Conservation (phyloP, 2,797 vertebrate genomes). For the Falco novaeseelandiae region DNA sequence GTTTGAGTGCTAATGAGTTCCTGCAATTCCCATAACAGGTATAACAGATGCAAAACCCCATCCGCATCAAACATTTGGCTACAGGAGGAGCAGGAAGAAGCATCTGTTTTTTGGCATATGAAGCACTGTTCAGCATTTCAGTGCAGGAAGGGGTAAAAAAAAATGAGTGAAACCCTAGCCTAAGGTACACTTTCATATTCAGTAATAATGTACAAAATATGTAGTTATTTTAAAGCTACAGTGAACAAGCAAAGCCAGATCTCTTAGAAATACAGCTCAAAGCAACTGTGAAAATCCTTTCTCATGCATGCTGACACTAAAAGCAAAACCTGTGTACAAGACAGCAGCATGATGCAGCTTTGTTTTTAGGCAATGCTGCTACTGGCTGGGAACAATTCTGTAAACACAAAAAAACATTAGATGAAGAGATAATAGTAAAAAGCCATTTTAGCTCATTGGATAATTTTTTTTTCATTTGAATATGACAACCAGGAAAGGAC, state of each 20-base stretch:
- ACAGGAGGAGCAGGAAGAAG: background rate
- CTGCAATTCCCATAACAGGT: conserved; percentile 48
- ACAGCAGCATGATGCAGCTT: background rate
- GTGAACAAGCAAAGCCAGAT: background rate
- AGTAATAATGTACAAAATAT: background rate
- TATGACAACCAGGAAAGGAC: background rate
- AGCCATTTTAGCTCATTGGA: background rate
- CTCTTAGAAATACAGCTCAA: background rate
- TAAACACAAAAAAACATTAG: background rate
- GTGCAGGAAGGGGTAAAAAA: background rate
- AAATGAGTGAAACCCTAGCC: background rate
- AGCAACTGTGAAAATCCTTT: background rate
- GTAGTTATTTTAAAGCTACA: background rate
- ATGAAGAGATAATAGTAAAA: background rate
- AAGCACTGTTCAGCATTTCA: conserved; percentile 37
- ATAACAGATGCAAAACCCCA: conserved; percentile 47
- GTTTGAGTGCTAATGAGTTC: conserved; percentile 47
- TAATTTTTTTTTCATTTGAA: background rate
- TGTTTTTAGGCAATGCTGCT: background rate
- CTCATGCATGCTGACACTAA: background rate
- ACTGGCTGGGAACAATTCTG: background rate
- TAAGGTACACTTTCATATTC: background rate
- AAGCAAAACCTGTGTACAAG: background rate
- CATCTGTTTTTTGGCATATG: conserved; percentile 39
- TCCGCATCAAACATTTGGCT: background rate